Conservation (phyloP, 2,113 vertebrate genomes). For the Tringa solitaria region DNA sequence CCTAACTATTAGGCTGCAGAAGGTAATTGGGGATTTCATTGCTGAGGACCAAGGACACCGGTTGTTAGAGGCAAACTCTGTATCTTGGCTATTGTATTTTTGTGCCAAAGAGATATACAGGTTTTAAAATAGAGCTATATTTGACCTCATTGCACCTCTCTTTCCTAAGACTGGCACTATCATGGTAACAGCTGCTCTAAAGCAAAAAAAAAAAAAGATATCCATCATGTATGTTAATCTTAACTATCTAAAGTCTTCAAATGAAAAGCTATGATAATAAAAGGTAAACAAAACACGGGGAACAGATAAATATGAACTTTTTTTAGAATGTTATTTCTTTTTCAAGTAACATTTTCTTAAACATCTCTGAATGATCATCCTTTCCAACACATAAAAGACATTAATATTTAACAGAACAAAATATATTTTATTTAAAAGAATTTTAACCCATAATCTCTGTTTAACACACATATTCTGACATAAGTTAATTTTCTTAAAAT, state of each 20-base stretch:
- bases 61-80: neutral
- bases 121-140: neutral
- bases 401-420: neutral
- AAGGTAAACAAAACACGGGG: neutral
- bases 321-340: neutral
- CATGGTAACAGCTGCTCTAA: neutral
- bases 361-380: neutral
- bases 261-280: neutral
- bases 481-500: neutral
- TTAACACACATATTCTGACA: neutral
- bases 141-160: neutral
- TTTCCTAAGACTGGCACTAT: neutral
- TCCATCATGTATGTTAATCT: neutral
- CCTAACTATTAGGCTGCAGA: neutral
- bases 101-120: neutral
- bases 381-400: neutral
- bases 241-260: neutral
- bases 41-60: neutral
- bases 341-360: neutral
- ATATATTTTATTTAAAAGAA: neutral
- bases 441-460: neutral
- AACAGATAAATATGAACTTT: neutral
- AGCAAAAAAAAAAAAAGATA: neutral
- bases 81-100: neutral
- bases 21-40: neutral